Evolutionary conservation across 2,113 vertebrate genomes (phyloP), one percentile per base, ranked within the genome.

Genomic region (Morone saxatilis): DNA sequence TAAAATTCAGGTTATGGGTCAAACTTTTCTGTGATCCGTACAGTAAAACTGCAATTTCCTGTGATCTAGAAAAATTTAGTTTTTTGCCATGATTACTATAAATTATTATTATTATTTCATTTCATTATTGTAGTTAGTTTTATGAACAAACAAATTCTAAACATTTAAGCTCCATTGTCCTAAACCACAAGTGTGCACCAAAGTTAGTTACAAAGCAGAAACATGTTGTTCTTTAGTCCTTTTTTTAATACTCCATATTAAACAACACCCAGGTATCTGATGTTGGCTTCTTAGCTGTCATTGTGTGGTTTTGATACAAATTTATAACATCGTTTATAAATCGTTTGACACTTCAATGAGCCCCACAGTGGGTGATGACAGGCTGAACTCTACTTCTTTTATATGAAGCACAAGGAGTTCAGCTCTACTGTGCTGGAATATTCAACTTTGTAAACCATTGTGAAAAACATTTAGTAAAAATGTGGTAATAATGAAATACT

Each of bases 341-440:
- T 53, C 5, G 19, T 81, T 67, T 71, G 38, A 57, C 41, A 50
- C 60, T 63, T 76, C 38, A 76, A 19, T 41, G 50, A 76, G 25
- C 13, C 25, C 63, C 56, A 53, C 17, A 63, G 10, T 19, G 38
- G 50, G 17, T 6, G 10, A 22, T 45, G 71, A 20, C 47, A 84
- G 38, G 38, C n/a, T 53, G 45, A 36, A 66, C 51, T 56, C 25
- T 25, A 17, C 54, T 51, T 19, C 16, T 56, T 54, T 62, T 31
- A 45, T 5, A 38, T 50, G 16, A 36, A 20, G 50, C 25, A 7
- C 13, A 31, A 8, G 25, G 16, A 8, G 53, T n/a, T 71, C 38
- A 31, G 16, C 22, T 38, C 20, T 3, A 31, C 43, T 59, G 7
- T 59, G 53, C n/a, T 16, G 62, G 48, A 36, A 50, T 81, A 60